Percentiles rank a stretch among this genome's conserved stretches.
Conservation (phyloP, 2,888 invertebrate genomes). For the Sinhomidia bicolor region DNA sequence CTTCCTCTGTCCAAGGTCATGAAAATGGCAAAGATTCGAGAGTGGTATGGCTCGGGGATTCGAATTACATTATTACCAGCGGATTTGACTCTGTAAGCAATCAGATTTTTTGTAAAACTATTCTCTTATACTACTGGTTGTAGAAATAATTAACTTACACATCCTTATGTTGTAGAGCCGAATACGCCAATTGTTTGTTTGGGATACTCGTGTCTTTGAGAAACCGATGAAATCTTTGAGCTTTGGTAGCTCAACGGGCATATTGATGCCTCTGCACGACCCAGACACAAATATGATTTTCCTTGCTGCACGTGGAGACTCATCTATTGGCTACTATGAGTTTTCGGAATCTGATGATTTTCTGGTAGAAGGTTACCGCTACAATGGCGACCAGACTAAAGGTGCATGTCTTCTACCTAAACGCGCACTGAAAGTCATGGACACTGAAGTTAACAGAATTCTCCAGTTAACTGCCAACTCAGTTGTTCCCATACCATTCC, state of each 20-base stretch:
- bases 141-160: background rate
- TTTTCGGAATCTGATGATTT: constrained; percentile 94
- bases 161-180: constrained; percentile 84
- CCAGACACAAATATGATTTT: constrained; percentile 97
- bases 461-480: constrained; percentile 92
- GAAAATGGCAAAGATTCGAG: constrained; percentile 96
- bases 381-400: constrained; percentile 90
- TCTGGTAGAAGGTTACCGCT: constrained; percentile 88
- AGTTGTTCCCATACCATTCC: constrained; percentile 96
- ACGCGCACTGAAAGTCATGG: constrained; percentile 96
- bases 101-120: no score
- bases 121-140: no score
- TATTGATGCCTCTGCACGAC: constrained; percentile 96
- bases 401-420: constrained; percentile 97
- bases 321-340: constrained; percentile 94
- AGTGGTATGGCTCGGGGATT: constrained; percentile 94
- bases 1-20: constrained; percentile 86
- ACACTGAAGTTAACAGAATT: constrained; percentile 96
- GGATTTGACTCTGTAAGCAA: constrained; percentile 89
- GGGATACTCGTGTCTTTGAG: constrained; percentile 93
- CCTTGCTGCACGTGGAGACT: constrained; percentile 96
- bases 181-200: constrained; percentile 92
- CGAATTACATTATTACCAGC: constrained; percentile 91
- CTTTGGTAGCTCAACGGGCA: constrained; percentile 82
- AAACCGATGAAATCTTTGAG: constrained; percentile 83